Conservation (phyloP, 2,797 vertebrate genomes). For the Melopsittacus undulatus region DNA sequence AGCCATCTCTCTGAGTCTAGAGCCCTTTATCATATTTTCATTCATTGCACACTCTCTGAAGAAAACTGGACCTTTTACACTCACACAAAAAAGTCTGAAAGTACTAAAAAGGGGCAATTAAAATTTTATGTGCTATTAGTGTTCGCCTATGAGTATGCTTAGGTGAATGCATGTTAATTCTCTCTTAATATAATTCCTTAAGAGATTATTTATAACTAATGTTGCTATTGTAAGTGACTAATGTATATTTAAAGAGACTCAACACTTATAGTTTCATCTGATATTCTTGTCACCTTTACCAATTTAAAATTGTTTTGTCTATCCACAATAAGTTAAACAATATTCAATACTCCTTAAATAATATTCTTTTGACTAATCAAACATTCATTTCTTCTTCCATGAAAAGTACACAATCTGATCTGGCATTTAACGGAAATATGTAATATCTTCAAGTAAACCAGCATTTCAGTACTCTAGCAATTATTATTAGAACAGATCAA, state of each 20-base stretch:
- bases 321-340: background rate
- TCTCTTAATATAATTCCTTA: background rate
- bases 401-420: background rate
- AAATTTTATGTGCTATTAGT: background rate
- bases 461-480: background rate
- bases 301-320: background rate
- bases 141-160: background rate
- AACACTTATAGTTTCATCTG: background rate
- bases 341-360: background rate
- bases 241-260: background rate
- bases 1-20: background rate
- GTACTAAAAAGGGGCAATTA: background rate
- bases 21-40: background rate
- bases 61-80: background rate
- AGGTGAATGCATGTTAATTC: background rate
- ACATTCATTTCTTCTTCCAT: background rate
- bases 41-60: background rate
- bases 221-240: background rate
- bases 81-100: background rate
- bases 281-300: background rate
- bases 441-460: background rate
- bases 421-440: background rate
- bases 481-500: background rate
- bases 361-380: background rate
- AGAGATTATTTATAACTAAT: background rate